Percentiles rank a stretch among this genome's conserved stretches.
phyloP scores from a whole-genome alignment of 2,113 vertebrate species.

The Microtus montanus region DNA sequence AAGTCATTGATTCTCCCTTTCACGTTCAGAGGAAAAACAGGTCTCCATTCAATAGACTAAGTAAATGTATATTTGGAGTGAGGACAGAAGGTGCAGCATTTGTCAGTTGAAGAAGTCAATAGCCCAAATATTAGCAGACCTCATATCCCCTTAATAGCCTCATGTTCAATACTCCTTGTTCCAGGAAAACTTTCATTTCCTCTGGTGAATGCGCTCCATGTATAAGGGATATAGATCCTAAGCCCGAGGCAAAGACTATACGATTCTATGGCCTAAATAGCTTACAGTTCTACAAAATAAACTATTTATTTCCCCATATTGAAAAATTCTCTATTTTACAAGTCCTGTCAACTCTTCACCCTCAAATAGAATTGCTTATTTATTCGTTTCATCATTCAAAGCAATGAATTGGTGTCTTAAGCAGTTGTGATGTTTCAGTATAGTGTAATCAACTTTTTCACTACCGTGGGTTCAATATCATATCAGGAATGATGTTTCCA shows the following conservation, averaged over 20 bases:
- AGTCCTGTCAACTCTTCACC: conserved; percentile 33
- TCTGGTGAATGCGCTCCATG: conserved; percentile 66
- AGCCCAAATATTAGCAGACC: conserved; percentile 74
- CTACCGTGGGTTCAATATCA: conserved; percentile 34
- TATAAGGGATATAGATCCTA: conserved; percentile 71
- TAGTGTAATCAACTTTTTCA: conserved; percentile 50
- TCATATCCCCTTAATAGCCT: conserved; percentile 72
- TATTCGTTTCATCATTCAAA: conserved; percentile 65
- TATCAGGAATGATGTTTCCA: not conserved
- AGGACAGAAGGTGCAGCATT: conserved; percentile 38
- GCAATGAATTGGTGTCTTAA: not conserved
- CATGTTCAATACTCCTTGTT: conserved; percentile 71
- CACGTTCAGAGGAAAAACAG: conserved; percentile 27
- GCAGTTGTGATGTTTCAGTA: conserved; percentile 48
- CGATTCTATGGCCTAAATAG: not conserved
- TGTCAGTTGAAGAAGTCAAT: conserved; percentile 68
- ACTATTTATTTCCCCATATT: conserved; percentile 58
- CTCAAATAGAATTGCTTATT: conserved; percentile 54
- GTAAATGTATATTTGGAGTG: conserved; percentile 51
- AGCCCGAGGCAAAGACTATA: conserved; percentile 42
- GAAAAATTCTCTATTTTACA: conserved; percentile 68
- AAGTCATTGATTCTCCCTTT: conserved; percentile 35
- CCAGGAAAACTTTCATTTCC: conserved; percentile 74
- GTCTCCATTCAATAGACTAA: conserved; percentile 53
- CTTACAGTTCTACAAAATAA: not conserved